A percentile compares a stretch with the other conserved stretches of the same genome.
Evolutionary conservation across 30 jellyfish, hydroid and myxozoan species (phyloP).

Genomic region (Catostylus mosaicus): DNA sequence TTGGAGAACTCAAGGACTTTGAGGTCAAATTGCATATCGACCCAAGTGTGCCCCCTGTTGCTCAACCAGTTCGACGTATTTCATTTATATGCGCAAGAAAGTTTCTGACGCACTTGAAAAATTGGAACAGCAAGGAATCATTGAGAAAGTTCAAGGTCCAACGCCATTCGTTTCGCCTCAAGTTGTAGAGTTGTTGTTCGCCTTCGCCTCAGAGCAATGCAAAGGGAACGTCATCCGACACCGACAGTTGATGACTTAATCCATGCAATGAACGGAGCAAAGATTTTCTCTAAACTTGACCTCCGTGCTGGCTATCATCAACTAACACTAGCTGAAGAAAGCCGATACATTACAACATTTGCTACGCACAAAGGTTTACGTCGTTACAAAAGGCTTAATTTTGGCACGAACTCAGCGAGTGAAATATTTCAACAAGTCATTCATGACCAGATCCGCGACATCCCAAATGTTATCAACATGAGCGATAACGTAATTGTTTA

Average conservation of each 20-base stretch:
- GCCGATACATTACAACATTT: conserved; percentile 40
- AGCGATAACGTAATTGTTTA: conserved; percentile 14
- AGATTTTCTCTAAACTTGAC: conserved; percentile 29
- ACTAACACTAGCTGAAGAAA: conserved; percentile 10
- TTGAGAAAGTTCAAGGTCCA: conserved; percentile 42
- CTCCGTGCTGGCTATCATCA: conserved; percentile 44
- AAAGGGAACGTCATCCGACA: conserved; percentile 23
- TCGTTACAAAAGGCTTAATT: conserved; percentile 29
- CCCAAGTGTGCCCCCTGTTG: conserved; percentile 48
- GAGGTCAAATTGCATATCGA: conserved; percentile 47
- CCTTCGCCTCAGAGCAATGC: conserved; percentile 5
- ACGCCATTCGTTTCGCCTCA: conserved; percentile 43
- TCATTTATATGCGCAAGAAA: conserved; percentile 45
- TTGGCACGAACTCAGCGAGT: conserved; percentile 30
- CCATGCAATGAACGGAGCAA: conserved; percentile 36
- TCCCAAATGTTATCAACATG: conserved; percentile 19
- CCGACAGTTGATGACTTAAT: conserved; percentile 33
- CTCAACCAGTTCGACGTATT: conserved; percentile 37
- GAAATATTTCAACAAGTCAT: conserved; percentile 45
- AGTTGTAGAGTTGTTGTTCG: conserved; percentile 28
- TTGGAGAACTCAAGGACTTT: conserved; percentile 19
- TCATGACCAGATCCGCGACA: conserved; percentile 25
- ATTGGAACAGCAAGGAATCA: conserved; percentile 24
- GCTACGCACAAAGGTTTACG: conserved; percentile 32
- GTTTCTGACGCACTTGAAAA: conserved; percentile 21